Conservation (phyloP, 2,888 invertebrate species). For the Cybosia mesomella region DNA sequence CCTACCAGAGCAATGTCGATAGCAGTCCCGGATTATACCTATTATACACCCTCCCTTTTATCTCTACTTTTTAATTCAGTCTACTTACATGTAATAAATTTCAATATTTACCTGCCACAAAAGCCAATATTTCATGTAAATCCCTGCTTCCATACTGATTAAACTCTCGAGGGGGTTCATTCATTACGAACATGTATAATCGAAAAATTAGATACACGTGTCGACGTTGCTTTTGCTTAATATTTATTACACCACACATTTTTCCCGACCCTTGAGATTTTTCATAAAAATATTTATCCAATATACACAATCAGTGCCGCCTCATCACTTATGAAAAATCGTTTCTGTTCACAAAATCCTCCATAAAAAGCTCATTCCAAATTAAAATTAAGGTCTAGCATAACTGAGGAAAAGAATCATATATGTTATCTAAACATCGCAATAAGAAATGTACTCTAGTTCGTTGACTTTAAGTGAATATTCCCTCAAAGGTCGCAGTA, state of each 20-base stretch:
- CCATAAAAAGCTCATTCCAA: conserved; percentile 86
- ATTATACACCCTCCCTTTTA: conserved; percentile 45
- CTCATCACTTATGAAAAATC: conserved; percentile 86
- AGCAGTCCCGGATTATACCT: conserved; percentile 48
- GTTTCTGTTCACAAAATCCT: conserved; percentile 79
- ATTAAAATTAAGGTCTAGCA: conserved; percentile 86
- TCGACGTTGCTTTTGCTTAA: conserved; percentile 72
- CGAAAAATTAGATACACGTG: conserved; percentile 82
- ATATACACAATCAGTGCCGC: conserved; percentile 84
- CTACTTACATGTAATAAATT: conserved; percentile 41
- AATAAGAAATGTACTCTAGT: conserved; percentile 59
- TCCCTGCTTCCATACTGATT: conserved; percentile 58
- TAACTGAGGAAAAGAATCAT: conserved; percentile 72
- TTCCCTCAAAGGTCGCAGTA: conserved; percentile 49
- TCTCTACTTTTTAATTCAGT: conserved; percentile 46
- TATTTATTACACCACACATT: conserved; percentile 77
- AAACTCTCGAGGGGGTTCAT: conserved; percentile 62
- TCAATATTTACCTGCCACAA: conserved; percentile 53
- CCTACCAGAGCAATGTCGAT: conserved; percentile 57
- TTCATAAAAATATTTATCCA: conserved; percentile 84
- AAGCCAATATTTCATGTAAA: conserved; percentile 61
- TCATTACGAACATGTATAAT: conserved; percentile 71
- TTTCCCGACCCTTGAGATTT: conserved; percentile 72
- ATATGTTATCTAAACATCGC: conserved; percentile 56
- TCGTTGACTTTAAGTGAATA: conserved; percentile 42